Conservation (phyloP, 2,113 vertebrate genomes). For the Oryzias woworae region DNA sequence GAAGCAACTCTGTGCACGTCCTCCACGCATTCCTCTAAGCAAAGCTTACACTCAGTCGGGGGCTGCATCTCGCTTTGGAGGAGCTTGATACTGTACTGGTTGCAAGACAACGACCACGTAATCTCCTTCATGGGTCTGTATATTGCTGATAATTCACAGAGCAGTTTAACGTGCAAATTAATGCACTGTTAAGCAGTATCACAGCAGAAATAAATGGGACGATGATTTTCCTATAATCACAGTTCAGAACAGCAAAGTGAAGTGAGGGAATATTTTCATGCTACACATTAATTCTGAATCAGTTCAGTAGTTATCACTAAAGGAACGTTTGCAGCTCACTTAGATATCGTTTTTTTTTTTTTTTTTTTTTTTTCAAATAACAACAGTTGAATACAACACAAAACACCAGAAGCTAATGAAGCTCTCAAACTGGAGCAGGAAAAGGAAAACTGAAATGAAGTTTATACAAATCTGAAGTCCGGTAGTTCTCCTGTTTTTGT, state of each 20-base stretch:
- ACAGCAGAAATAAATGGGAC: constrained; percentile 36
- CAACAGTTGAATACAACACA: too few relatives aligned
- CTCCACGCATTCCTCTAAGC: constrained; percentile 44
- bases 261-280: too few relatives aligned
- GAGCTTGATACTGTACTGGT: constrained; percentile 45
- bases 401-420: too few relatives aligned
- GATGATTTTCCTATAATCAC: constrained; percentile 52
- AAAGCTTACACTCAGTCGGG: constrained; percentile 28
- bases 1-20: constrained; percentile 34
- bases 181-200: constrained; percentile 39
- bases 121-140: constrained; percentile 21
- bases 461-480: too few relatives aligned
- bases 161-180: constrained; percentile 50
- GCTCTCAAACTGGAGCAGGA: too few relatives aligned
- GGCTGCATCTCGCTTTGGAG: constrained; percentile 28
- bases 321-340: too few relatives aligned
- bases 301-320: too few relatives aligned
- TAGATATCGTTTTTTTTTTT: too few relatives aligned
- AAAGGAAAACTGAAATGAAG: too few relatives aligned
- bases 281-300: too few relatives aligned
- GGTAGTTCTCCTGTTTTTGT: too few relatives aligned
- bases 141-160: constrained; percentile 25
- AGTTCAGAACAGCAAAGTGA: constrained; percentile 1
- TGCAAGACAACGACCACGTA: constrained; percentile 40
- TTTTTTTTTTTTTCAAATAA: too few relatives aligned